A percentile compares a stretch with the other conserved stretches of the same genome.
These are phyloP conservation scores for Pseudorhiza aurosa DNA, from an alignment of 30 jellyfish, hydroid and myxozoan species.

Conservation along the genomic window DNA sequence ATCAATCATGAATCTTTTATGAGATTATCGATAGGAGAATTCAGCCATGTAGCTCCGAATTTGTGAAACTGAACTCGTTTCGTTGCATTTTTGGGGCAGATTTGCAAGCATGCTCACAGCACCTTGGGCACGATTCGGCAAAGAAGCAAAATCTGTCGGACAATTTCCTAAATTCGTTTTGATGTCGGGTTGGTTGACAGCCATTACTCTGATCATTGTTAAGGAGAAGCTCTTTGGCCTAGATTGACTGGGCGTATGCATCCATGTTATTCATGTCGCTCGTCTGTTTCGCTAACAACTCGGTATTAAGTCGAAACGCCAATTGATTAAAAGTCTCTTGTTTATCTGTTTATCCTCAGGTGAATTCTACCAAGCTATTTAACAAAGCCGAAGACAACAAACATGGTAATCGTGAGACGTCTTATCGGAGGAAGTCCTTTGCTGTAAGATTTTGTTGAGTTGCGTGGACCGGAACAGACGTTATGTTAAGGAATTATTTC, in stretches of 20 bases:
- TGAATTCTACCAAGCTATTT: background rate
- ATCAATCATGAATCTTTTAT: conserved; percentile 7
- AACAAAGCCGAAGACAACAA: conserved; percentile 19
- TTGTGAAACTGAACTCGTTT: background rate
- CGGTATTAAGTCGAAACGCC: background rate
- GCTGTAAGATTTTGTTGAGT: background rate
- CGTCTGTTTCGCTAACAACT: background rate
- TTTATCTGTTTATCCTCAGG: background rate
- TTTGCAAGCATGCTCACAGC: no score
- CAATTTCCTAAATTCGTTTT: no score
- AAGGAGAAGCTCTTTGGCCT: background rate
- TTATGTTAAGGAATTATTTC: conserved; percentile 61
- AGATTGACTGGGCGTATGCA: background rate
- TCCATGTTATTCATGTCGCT: background rate
- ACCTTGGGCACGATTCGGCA: no score
- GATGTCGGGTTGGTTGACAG: no score
- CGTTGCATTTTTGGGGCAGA: background rate
- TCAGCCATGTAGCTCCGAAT: background rate
- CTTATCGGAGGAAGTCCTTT: conserved; percentile 20
- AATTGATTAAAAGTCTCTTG: background rate
- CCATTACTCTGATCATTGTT: no score
- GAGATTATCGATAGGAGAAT: background rate
- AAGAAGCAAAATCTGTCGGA: no score
- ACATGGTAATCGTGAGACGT: background rate
- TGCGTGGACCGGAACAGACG: conserved; percentile 6